phyloP scores from a whole-genome alignment of 2,113 vertebrate genomes.

The Anguilla rostrata region DNA sequence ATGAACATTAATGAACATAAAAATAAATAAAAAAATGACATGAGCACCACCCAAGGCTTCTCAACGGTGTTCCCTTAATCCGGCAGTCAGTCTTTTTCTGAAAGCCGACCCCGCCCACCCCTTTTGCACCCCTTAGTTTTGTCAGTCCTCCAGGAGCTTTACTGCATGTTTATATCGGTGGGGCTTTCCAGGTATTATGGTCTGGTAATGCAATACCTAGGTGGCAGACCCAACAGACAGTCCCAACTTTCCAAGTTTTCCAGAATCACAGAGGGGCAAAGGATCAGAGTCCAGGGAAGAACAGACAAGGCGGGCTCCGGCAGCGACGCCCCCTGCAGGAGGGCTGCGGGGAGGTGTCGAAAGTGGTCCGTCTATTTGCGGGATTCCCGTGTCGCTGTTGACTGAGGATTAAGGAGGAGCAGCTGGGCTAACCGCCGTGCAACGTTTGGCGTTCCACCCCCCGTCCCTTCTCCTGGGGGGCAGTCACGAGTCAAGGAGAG shows the following conservation, averaged over 20 bases:
- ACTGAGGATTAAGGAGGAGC: background rate
- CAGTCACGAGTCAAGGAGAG: conserved; percentile 7
- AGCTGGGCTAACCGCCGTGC: background rate
- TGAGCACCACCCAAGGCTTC: background rate
- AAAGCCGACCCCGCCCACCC: conserved; percentile 24
- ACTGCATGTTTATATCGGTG: conserved; percentile 17
- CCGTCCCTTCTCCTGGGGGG: background rate
- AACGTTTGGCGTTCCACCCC: background rate
- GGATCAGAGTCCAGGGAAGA: background rate
- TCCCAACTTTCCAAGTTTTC: conserved; percentile 37
- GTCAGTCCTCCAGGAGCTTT: conserved; percentile 10
- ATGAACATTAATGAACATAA: background rate
- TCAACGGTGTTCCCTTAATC: background rate
- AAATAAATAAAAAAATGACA: background rate
- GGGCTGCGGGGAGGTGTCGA: background rate
- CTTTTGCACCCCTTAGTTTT: background rate
- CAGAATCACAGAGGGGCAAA: conserved; percentile 20
- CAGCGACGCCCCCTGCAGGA: background rate
- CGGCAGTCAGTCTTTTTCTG: background rate
- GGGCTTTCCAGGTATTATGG: conserved; percentile 10
- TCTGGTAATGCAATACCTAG: conserved; percentile 14
- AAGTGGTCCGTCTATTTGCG: background rate
- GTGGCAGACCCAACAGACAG: background rate
- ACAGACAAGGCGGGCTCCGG: background rate
- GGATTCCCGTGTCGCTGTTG: background rate